Conservation (phyloP, 2,113 vertebrate species). For the Pagrus major region DNA sequence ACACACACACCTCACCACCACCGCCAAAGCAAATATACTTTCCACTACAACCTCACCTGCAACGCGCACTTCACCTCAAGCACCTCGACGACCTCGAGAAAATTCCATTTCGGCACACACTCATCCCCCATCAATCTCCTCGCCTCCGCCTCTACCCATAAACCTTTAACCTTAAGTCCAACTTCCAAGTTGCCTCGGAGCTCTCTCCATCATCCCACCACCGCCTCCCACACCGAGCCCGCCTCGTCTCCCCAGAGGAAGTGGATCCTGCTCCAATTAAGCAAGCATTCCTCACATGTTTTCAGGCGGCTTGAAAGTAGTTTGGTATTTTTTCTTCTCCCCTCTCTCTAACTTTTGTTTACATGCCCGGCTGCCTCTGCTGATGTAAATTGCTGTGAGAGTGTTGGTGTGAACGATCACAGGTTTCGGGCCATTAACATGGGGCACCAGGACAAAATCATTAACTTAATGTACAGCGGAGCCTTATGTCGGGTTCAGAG, state of each 20-base stretch:
- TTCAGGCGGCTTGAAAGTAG: conserved; percentile 59
- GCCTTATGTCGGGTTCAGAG: neutral
- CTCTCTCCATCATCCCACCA: conserved; percentile 50
- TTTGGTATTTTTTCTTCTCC: conserved; percentile 16
- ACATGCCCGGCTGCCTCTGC: conserved; percentile 61
- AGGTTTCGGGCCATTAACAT: conserved; percentile 39
- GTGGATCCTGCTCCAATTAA: conserved; percentile 78
- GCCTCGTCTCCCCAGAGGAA: conserved; percentile 53
- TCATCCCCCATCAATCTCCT: conserved; percentile 71
- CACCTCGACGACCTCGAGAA: conserved; percentile 59
- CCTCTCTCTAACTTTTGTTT: conserved; percentile 63
- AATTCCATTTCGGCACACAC: conserved; percentile 66
- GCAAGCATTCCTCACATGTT: conserved; percentile 78
- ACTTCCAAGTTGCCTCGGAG: conserved; percentile 53
- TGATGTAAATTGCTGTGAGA: conserved; percentile 73
- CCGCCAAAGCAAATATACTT: conserved; percentile 53
- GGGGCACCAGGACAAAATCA: conserved; percentile 36
- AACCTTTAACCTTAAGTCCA: conserved; percentile 73
- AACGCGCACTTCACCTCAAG: conserved; percentile 34
- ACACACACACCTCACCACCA: neutral
- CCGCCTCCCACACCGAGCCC: conserved; percentile 32
- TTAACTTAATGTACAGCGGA: conserved; percentile 31
- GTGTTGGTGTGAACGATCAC: conserved; percentile 47
- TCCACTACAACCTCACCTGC: conserved; percentile 36
- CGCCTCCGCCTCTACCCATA: conserved; percentile 50